These are phyloP conservation scores for Acanthis flammea DNA, from an alignment of 2,797 vertebrate species.

Conservation along the genomic window DNA sequence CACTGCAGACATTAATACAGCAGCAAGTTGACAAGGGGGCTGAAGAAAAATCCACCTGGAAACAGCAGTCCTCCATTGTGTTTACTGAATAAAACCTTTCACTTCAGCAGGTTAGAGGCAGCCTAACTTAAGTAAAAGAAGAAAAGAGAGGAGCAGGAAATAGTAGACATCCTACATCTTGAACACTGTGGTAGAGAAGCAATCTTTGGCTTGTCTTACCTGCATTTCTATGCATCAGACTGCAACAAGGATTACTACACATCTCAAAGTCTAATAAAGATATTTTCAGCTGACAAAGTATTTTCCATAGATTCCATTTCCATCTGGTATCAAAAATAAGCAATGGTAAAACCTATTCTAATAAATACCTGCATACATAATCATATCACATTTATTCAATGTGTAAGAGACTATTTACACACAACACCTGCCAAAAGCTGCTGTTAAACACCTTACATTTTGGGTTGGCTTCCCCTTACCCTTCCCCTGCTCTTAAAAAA, in stretches of 20 bases:
- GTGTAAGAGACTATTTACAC: background rate
- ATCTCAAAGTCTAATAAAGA: background rate
- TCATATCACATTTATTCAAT: background rate
- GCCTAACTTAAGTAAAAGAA: background rate
- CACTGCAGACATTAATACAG: background rate
- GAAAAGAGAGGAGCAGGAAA: background rate
- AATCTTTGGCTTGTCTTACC: background rate
- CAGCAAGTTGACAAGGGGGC: background rate
- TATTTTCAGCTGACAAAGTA: background rate
- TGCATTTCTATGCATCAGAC: background rate
- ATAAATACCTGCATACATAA: background rate
- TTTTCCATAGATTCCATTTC: background rate
- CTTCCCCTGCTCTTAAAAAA: background rate
- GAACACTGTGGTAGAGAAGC: background rate
- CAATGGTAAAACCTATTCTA: background rate
- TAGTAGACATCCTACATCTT: background rate
- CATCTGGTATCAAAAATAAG: background rate
- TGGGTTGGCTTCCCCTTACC: background rate
- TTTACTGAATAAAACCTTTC: background rate
- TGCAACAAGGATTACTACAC: background rate
- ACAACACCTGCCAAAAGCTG: background rate
- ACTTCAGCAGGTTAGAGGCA: background rate
- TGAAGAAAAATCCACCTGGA: background rate
- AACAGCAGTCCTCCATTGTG: background rate
- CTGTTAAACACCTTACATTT: background rate